Percentiles rank a stretch among this genome's conserved stretches.
These are phyloP conservation scores for Ceratoteleas bidentatus DNA, from an alignment of 1,140 invertebrate species.

Conservation along the genomic window DNA sequence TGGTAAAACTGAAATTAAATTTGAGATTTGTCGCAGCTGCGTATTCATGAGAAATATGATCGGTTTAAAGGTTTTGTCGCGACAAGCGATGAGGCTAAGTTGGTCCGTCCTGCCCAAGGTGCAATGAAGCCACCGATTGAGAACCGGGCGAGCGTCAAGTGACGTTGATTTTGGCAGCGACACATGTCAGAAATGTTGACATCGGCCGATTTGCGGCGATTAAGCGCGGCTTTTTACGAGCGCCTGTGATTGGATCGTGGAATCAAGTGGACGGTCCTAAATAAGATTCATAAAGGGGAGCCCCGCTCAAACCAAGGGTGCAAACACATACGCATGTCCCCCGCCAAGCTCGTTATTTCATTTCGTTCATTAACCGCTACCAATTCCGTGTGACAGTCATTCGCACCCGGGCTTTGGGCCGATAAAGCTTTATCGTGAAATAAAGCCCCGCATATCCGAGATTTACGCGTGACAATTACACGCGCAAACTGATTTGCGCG, in stretches of 20 bases:
- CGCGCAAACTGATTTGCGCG: too few relatives aligned
- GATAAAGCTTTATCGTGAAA: too few relatives aligned
- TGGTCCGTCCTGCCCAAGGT: not conserved
- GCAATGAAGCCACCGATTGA: not conserved
- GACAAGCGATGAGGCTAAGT: too few relatives aligned
- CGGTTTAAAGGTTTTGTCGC: too few relatives aligned
- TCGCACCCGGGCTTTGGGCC: conserved; percentile 14
- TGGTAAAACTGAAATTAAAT: too few relatives aligned
- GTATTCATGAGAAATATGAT: too few relatives aligned
- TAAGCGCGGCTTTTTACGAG: conserved; percentile 2
- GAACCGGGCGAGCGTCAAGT: not conserved
- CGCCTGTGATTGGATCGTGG: conserved; percentile 37
- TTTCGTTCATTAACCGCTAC: conserved; percentile 46
- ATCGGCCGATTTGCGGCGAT: not conserved
- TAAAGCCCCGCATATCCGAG: too few relatives aligned
- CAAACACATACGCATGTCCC: conserved; percentile 26
- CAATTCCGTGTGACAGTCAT: conserved; percentile 29
- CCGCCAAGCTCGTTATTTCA: conserved; percentile 55
- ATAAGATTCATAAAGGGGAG: conserved; percentile 53
- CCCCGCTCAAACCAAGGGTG: conserved; percentile 25
- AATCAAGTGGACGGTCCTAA: conserved; percentile 48
- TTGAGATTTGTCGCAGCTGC: too few relatives aligned
- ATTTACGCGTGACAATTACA: too few relatives aligned
- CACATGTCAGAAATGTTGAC: conserved; percentile 22
- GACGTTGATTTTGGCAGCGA: conserved; percentile 14